phyloP scores from a whole-genome alignment of 1,140 invertebrate genomes.

The Bathynomus jamesi region DNA sequence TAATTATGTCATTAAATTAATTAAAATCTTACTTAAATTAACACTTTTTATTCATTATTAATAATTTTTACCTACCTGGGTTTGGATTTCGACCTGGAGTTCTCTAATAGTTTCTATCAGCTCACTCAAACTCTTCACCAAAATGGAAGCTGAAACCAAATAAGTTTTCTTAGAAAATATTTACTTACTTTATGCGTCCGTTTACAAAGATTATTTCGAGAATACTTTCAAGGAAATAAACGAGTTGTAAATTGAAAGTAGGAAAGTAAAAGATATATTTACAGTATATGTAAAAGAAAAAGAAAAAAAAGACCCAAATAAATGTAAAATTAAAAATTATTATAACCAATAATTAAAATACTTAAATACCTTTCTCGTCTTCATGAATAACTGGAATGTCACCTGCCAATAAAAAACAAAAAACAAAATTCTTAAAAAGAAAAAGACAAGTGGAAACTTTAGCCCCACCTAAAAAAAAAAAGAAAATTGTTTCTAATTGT shows the following conservation, averaged over 20 bases:
- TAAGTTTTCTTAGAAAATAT: constrained; percentile 4
- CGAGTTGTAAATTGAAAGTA: too few species aligned
- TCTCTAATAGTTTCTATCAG: constrained; percentile 63
- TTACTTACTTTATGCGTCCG: constrained; percentile 3
- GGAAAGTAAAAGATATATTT: constrained; percentile 8
- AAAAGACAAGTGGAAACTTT: not conserved
- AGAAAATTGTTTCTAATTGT: not conserved
- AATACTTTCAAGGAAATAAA: too few species aligned
- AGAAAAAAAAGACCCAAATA: not conserved
- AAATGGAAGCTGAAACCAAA: constrained; percentile 42
- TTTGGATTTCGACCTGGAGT: constrained; percentile 57
- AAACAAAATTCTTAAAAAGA: not conserved
- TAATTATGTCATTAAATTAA: too few species aligned
- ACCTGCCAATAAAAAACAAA: constrained; percentile 45
- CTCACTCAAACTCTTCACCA: constrained; percentile 60
- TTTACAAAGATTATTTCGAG: not conserved
- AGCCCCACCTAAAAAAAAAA: not conserved
- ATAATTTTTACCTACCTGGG: constrained; percentile 50
- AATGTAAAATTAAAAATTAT: not conserved
- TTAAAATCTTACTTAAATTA: too few species aligned
- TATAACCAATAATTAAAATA: not conserved
- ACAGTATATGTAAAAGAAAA: constrained; percentile 2
- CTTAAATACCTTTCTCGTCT: constrained; percentile 50
- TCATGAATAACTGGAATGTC: constrained; percentile 63
- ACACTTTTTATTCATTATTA: too few species aligned